A percentile compares a stretch with the other conserved stretches of the same genome.
Evolutionary conservation across 2,888 invertebrate species (phyloP).

Genomic region (Tinea semifulvella): DNA sequence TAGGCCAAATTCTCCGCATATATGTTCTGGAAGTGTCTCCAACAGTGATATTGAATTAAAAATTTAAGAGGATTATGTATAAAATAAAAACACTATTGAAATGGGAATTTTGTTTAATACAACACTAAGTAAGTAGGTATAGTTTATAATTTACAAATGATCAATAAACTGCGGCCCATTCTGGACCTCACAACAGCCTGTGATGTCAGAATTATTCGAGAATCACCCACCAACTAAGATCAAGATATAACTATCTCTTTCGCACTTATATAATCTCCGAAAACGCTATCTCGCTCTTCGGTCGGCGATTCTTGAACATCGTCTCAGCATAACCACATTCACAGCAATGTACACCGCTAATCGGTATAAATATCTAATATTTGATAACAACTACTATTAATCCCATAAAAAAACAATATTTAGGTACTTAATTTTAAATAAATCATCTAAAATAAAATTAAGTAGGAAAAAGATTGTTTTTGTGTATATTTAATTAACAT

Average conservation of each 20-base stretch:
- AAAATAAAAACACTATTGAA: slow-evolving; percentile 24
- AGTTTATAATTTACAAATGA: slow-evolving; percentile 46
- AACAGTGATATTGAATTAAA: too few species aligned
- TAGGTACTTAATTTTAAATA: background rate
- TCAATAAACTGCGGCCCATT: slow-evolving; percentile 33
- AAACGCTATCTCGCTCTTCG: background rate
- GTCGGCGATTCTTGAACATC: background rate
- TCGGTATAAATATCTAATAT: slow-evolving; percentile 19
- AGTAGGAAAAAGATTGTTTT: background rate
- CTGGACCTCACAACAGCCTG: slow-evolving; percentile 23
- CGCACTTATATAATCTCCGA: background rate
- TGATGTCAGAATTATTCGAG: background rate
- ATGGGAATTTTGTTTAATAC: slow-evolving; percentile 66
- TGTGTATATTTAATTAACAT: too few species aligned
- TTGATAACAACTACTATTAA: slow-evolving; percentile 11
- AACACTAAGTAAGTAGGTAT: slow-evolving; percentile 67
- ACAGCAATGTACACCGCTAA: slow-evolving; percentile 19
- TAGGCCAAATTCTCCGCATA: too few species aligned
- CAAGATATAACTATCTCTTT: background rate
- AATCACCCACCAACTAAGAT: background rate
- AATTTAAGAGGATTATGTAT: too few species aligned
- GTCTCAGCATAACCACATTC: slow-evolving; percentile 12
- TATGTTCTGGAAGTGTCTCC: too few species aligned
- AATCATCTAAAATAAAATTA: background rate
- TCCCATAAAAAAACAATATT: slow-evolving; percentile 5